Evolutionary conservation across 2,888 invertebrate species (phyloP).

Genomic region (Dryobotodes eremita): DNA sequence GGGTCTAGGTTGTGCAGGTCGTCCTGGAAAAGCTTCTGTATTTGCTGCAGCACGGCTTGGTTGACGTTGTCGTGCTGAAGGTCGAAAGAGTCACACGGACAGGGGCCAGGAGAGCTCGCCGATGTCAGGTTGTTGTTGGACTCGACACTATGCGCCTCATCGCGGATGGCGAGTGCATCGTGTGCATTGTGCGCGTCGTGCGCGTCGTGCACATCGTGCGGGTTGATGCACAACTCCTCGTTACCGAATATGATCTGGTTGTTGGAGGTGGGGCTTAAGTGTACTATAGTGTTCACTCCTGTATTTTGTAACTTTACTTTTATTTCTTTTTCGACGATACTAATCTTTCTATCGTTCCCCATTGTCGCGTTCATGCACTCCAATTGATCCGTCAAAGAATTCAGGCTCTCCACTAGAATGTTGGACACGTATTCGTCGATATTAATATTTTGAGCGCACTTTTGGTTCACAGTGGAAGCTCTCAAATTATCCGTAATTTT

Average conservation of each 20-base stretch:
- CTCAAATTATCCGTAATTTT: slow-evolving; percentile 41
- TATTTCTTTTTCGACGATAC: slow-evolving; percentile 88
- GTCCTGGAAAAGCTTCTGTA: slow-evolving; percentile 86
- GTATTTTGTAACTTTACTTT: slow-evolving; percentile 88
- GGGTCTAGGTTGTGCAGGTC: slow-evolving; percentile 77
- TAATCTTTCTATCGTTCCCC: slow-evolving; percentile 82
- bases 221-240: slow-evolving; percentile 82
- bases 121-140: slow-evolving; percentile 75
- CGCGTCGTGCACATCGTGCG: slow-evolving; percentile 47
- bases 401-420: slow-evolving; percentile 88
- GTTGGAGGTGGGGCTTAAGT: slow-evolving; percentile 87
- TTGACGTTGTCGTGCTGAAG: slow-evolving; percentile 80
- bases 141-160: slow-evolving; percentile 74
- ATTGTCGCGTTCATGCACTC: slow-evolving; percentile 86
- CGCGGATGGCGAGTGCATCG: slow-evolving; percentile 71
- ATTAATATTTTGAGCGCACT: slow-evolving; percentile 73
- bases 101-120: slow-evolving; percentile 63
- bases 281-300: slow-evolving; percentile 88
- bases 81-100: slow-evolving; percentile 64
- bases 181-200: not conserved
- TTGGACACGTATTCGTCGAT: slow-evolving; percentile 89
- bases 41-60: slow-evolving; percentile 86
- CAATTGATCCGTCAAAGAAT: slow-evolving; percentile 87
- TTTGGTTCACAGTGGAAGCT: slow-evolving; percentile 58
- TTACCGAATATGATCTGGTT: slow-evolving; percentile 88